phyloP scores from a whole-genome alignment of 2,888 invertebrate species.

The Polyommatus icarus region DNA sequence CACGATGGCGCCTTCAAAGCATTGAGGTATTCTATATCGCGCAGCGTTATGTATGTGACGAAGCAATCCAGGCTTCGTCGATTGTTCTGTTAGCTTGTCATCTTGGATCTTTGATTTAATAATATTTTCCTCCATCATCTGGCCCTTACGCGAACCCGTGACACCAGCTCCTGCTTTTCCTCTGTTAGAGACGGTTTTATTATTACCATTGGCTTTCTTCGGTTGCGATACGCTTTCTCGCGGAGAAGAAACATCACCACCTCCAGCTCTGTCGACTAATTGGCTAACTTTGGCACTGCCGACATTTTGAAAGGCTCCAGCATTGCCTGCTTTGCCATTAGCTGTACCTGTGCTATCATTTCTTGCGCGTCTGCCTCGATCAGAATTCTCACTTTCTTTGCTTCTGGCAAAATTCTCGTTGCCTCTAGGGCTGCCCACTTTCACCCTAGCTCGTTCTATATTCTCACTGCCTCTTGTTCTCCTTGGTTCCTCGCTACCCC shows the following conservation, averaged over 20 bases:
- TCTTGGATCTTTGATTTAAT: neutral
- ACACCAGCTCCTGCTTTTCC: conserved; percentile 74
- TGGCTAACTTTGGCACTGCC: neutral
- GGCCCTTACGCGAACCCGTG: conserved; percentile 64
- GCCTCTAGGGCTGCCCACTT: neutral
- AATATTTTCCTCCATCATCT: conserved; percentile 47
- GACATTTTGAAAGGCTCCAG: neutral
- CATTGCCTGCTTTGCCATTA: neutral
- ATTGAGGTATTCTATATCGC: conserved; percentile 68
- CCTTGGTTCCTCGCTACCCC: neutral
- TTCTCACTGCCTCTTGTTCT: neutral
- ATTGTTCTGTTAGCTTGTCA: neutral
- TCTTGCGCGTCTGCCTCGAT: neutral
- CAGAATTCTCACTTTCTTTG: neutral
- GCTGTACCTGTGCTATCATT: neutral
- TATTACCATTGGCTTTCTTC: neutral
- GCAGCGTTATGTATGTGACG: conserved; percentile 71
- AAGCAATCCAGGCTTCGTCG: conserved; percentile 62
- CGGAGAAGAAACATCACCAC: conserved; percentile 49
- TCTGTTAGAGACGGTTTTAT: conserved; percentile 47
- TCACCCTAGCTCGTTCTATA: neutral
- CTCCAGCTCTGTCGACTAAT: conserved; percentile 41
- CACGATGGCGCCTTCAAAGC: conserved; percentile 70
- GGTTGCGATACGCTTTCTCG: conserved; percentile 33
- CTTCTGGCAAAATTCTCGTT: neutral